Base-by-base conservation (phyloP, 2,797 vertebrate genomes). In the Botia kubotai region DNA sequence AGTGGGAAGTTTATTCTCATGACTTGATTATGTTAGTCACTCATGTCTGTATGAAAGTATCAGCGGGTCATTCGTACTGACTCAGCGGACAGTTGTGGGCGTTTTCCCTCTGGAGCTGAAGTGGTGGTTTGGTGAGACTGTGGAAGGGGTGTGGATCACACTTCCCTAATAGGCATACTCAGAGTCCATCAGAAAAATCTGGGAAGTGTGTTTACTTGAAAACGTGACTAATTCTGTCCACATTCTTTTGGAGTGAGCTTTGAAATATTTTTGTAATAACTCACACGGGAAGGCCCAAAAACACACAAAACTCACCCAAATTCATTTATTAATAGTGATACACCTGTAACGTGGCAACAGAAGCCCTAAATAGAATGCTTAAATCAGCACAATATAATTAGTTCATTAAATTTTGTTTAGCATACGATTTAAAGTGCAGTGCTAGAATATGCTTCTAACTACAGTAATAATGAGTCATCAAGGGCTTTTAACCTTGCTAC, bases 211-310 rank as follows among this genome's bases (percentile, higher is more conserved):
- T 70, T 66, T 78, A 21, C 58, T 33, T 75, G 8, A 33, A 60
- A 62, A 62, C 17, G 55, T 70, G 62, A 52, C 50, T 83, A 72
- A 78, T 66, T 63, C 57, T 55, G 33, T 17, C 11, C 53, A 67
- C 74, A 65, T 55, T 46, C 43, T 58, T 63, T 19, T 13, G 2
- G n/a, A 75, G 26, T 75, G 50, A 74, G 72, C 21, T 53, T 74
- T 74, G 26, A 58, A 50, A 83, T 66, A 82, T 63, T 48, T 70
- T 26, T 68, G 58, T 68, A n/a, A 50, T 39, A 75, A 57, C 11
- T 46, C 65, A 68, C 39, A 53, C 33, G 60, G 66, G 60, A 72
- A 55, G 71, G 66, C 72, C 60, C 53, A 1, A 46, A 46, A 46
- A 46, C 8, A 46, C 8, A 10, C 43, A 46, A 46, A 46, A 46